Evolutionary conservation across 1,140 invertebrate genomes (phyloP).

Genomic region (Ceratina calcarata): DNA sequence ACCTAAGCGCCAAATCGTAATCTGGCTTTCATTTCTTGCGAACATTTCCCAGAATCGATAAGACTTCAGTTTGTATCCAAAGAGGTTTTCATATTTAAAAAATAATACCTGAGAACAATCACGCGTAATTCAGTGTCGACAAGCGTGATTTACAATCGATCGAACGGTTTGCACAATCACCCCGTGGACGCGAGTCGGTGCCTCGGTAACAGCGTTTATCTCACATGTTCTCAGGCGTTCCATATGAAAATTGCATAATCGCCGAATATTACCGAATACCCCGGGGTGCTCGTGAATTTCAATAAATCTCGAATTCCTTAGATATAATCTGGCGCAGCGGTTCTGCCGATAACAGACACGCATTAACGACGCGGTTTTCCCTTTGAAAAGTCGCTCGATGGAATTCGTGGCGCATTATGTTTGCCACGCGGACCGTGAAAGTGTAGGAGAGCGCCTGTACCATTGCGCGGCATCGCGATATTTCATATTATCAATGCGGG

Average conservation of each 20-base stretch:
- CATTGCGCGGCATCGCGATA: neutral
- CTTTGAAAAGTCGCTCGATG: slow-evolving; percentile 32
- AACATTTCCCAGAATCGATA: no score
- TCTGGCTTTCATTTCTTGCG: no score
- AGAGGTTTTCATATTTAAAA: no score
- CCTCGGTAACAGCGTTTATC: neutral
- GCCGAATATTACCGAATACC: neutral
- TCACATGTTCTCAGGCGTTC: no score
- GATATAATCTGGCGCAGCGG: no score
- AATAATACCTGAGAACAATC: no score
- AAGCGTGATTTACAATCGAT: neutral
- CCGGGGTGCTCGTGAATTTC: neutral
- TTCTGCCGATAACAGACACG: neutral
- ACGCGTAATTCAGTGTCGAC: no score
- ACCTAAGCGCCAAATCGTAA: no score
- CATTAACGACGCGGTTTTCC: slow-evolving; percentile 8
- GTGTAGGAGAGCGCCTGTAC: neutral
- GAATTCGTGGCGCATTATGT: slow-evolving; percentile 43
- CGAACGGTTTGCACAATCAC: neutral
- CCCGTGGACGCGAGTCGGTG: no score
- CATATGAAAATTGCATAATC: neutral
- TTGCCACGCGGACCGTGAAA: slow-evolving; percentile 50
- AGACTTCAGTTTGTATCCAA: no score
- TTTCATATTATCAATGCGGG: slow-evolving; percentile 45
- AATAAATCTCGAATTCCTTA: neutral